Conservation (phyloP, 1,140 invertebrate genomes). For the Dysdera silvatica region DNA sequence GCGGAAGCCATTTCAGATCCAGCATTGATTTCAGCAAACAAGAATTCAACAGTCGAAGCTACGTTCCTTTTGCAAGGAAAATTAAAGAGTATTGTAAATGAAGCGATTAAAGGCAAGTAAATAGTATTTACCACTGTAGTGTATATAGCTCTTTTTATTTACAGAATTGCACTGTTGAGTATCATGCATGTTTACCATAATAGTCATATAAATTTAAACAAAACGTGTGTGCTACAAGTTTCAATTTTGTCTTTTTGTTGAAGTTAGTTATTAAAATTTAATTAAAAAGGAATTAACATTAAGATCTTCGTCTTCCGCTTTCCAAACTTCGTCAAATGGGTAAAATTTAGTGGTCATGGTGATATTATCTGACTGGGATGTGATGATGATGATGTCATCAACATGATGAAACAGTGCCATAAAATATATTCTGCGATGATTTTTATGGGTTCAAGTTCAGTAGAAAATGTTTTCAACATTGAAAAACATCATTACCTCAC, state of each 20-base stretch:
- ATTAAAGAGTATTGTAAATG: constrained; percentile 2
- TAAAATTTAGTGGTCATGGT: too few species aligned
- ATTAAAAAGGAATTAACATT: too few species aligned
- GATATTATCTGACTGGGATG: too few species aligned
- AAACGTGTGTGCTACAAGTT: too few species aligned
- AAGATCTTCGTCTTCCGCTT: too few species aligned
- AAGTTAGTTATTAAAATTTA: background rate
- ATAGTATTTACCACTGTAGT: background rate
- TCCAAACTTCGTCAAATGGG: too few species aligned
- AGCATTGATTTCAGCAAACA: background rate
- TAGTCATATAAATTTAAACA: background rate
- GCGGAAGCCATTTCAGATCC: constrained; percentile 46
- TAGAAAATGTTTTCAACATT: too few species aligned
- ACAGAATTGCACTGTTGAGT: background rate
- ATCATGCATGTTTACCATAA: background rate
- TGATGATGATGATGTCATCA: too few species aligned
- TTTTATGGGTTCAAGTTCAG: too few species aligned
- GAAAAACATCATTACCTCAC: too few species aligned
- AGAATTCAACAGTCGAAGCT: background rate
- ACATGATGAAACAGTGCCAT: too few species aligned
- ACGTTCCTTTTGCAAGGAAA: background rate
- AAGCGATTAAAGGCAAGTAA: constrained; percentile 14
- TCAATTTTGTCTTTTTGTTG: background rate
- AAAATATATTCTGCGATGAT: too few species aligned
- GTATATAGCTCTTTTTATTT: background rate